phyloP scores from a whole-genome alignment of 2,888 invertebrate species.

The Carcina quercana region DNA sequence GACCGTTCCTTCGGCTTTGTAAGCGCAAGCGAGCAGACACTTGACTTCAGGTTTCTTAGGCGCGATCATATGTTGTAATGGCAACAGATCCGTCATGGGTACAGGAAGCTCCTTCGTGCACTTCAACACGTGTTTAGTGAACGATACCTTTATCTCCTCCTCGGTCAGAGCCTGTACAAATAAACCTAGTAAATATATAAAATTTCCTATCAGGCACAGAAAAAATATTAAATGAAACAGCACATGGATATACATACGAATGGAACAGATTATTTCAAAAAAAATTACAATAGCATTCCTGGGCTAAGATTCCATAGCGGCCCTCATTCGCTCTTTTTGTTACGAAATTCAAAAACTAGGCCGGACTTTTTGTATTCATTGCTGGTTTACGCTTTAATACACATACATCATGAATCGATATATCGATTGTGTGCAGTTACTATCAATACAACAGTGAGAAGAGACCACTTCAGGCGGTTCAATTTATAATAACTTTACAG shows the following conservation, averaged over 20 bases:
- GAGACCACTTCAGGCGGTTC: no score
- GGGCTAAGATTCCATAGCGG: no score
- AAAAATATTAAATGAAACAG: neutral
- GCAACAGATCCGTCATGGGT: constrained; percentile 39
- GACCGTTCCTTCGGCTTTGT: constrained; percentile 7
- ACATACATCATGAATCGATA: no score
- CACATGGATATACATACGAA: neutral
- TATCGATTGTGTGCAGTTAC: no score
- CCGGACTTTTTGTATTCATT: no score
- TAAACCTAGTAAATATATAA: neutral
- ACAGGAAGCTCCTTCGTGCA: constrained; percentile 43
- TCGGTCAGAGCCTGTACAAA: constrained; percentile 37
- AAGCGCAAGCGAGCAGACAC: constrained; percentile 36
- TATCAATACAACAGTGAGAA: no score
- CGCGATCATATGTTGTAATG: constrained; percentile 32
- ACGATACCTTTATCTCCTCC: constrained; percentile 38
- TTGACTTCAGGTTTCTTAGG: constrained; percentile 55
- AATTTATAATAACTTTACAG: no score
- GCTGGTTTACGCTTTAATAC: no score
- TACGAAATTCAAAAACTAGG: no score
- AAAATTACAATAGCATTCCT: no score
- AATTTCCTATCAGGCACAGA: no score
- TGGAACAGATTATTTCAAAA: neutral
- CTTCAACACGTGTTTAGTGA: constrained; percentile 39
- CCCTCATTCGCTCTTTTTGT: no score